Conservation (phyloP, 2,888 invertebrate species). For the Mystacides longicornis region DNA sequence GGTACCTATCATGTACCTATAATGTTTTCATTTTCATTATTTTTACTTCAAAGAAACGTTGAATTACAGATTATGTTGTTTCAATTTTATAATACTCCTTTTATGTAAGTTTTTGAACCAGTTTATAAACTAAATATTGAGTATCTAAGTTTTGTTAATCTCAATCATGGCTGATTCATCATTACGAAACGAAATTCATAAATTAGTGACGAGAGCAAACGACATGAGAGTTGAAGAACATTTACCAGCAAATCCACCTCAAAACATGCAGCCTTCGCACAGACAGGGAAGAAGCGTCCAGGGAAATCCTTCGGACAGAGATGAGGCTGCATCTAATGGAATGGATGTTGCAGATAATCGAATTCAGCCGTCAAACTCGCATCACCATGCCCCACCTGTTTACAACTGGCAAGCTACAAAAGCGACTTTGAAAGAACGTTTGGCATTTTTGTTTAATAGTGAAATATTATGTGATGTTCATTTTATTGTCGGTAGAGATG, state of each 20-base stretch:
- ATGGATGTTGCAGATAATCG: conserved; percentile 33
- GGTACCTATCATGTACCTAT: no score
- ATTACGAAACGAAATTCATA: conserved; percentile 14
- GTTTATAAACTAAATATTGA: no score
- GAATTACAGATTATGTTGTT: no score
- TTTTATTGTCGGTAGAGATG: conserved; percentile 69
- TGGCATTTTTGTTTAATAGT: conserved; percentile 54
- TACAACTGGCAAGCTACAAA: conserved; percentile 71
- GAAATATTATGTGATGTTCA: conserved; percentile 59
- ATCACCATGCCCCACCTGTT: conserved; percentile 41
- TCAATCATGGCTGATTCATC: conserved; percentile 18
- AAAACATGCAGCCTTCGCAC: conserved; percentile 49
- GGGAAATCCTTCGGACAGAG: conserved; percentile 34
- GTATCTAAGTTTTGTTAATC: no score
- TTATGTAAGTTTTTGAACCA: no score
- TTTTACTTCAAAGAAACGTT: no score
- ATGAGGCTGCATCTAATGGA: conserved; percentile 28
- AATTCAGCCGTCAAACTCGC: conserved; percentile 39
- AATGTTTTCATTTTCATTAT: no score
- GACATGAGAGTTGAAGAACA: conserved; percentile 17
- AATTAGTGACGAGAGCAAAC: conserved; percentile 10
- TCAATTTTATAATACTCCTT: no score
- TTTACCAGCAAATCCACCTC: conserved; percentile 35
- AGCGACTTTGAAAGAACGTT: conserved; percentile 65
- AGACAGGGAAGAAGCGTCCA: conserved; percentile 36